These are phyloP conservation scores for Gadopsis marmoratus DNA, from an alignment of 2,797 vertebrate species.

Conservation along the genomic window DNA sequence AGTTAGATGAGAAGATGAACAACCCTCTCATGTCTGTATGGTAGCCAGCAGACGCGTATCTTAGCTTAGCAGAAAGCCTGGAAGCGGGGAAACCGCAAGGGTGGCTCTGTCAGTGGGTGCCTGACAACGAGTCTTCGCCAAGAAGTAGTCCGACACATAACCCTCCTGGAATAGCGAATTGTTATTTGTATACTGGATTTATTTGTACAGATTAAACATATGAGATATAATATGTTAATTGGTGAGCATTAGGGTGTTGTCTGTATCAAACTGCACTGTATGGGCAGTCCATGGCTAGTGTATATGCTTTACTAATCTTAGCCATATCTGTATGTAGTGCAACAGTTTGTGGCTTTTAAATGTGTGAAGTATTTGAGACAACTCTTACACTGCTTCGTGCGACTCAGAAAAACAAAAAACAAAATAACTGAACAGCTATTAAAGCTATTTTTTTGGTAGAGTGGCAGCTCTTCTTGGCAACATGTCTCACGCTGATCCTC, in stretches of 20 bases:
- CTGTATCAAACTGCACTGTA: neutral
- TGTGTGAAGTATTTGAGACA: neutral
- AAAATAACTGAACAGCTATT: neutral
- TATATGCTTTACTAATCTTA: neutral
- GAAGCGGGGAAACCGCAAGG: neutral
- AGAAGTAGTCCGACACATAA: too few relatives aligned
- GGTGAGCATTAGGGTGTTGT: too few relatives aligned
- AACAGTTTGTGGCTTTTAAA: neutral
- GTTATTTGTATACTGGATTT: too few relatives aligned
- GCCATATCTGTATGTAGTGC: neutral
- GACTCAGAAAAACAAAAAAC: neutral
- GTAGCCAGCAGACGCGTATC: neutral
- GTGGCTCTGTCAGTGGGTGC: too few relatives aligned
- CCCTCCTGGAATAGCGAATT: too few relatives aligned
- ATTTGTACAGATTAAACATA: too few relatives aligned
- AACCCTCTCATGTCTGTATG: neutral
- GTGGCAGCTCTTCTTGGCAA: slow-evolving; percentile 29
- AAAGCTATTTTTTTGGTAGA: neutral
- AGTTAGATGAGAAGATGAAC: neutral
- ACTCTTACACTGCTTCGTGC: neutral
- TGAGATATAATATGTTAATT: too few relatives aligned
- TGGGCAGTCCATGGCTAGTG: too few relatives aligned
- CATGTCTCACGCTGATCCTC: slow-evolving; percentile 23
- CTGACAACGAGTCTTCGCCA: too few relatives aligned
- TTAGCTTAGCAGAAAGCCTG: neutral